Base-by-base conservation (phyloP, 2,888 invertebrate genomes). In the Tricholauxania praeusta region DNA sequence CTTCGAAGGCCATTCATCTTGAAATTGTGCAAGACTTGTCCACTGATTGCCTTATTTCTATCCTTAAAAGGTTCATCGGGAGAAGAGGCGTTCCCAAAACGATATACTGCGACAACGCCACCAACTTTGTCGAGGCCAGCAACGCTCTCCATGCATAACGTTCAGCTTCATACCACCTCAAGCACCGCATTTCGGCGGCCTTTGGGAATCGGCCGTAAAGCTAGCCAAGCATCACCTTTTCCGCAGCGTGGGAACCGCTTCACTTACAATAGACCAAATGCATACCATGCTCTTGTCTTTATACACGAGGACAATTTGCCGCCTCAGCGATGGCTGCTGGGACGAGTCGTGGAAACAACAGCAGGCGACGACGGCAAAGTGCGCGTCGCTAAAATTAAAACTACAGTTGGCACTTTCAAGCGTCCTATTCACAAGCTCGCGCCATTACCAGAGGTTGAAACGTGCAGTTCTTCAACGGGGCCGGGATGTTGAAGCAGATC, bases 331-430 rank as follows among this genome's bases (percentile, higher is more conserved):
- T 75, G 75, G 68, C 7, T 64, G 53, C 14, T 17, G 22, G 74
- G 72, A 48, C 19, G 49, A 72, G 75, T 71, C 47, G 65, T 67
- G 0, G 57, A 48, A 14, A 72, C 71, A 32, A 72, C 39, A 62
- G 32, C 59, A n/a, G 73, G 72, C 4, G 14, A 64, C 65, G 74
- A 77, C 70, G 67, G 62, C 51, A 74, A 71, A 55, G 55, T 73
- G 48, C 71, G 75, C 12, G 75, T 75, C 17, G 70, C 72, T 14
- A 70, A 74, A 32, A 72, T 71, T 5, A 67, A 55, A 55, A 73
- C 72, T 19, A 51, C 19, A 15, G 22, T 14, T 39, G 69, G 64
- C 53, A 53, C 53, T 12, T 51, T 59, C 32, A 60, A 72, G 60
- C 67, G 73, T 19, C 64, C 74, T 28, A 72, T 74, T 3, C n/a